phyloP scores from a whole-genome alignment of 2,797 vertebrate genomes.

The Thripadectes ignobilis region DNA sequence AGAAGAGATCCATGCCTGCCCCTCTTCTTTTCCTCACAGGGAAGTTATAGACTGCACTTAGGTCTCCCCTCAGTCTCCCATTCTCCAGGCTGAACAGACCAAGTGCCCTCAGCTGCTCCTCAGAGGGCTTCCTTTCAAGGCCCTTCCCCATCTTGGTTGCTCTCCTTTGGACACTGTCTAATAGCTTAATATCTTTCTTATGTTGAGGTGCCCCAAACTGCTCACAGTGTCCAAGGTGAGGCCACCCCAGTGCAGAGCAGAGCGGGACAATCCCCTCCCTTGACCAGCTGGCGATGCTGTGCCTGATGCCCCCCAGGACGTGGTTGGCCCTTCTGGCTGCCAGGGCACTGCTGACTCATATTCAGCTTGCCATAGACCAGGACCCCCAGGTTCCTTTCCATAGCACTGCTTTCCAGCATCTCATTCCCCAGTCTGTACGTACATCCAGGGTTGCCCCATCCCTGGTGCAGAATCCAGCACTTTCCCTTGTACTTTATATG shows the following conservation, averaged over 20 bases:
- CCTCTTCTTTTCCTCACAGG: neutral
- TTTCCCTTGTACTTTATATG: neutral
- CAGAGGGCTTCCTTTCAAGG: neutral
- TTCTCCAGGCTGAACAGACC: neutral
- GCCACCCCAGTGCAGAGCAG: neutral
- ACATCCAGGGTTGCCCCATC: neutral
- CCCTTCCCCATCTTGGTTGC: neutral
- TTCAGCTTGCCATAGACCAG: rapidly evolving
- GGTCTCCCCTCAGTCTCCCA: neutral
- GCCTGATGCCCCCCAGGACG: too few species aligned
- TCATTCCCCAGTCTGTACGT: neutral
- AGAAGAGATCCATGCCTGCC: neutral
- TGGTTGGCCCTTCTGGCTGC: too few species aligned
- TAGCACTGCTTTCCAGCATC: neutral
- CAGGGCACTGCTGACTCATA: neutral
- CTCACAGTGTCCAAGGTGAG: neutral
- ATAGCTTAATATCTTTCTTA: neutral
- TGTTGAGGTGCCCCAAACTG: neutral
- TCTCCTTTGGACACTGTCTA: neutral
- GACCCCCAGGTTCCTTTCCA: neutral
- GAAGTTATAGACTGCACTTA: neutral
- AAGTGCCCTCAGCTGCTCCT: neutral
- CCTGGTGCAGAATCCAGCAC: neutral
- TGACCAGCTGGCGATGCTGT: too few species aligned
- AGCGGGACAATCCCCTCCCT: too few species aligned